Conservation (phyloP, 2,113 vertebrate species). For the Actenoides lindsayi region DNA sequence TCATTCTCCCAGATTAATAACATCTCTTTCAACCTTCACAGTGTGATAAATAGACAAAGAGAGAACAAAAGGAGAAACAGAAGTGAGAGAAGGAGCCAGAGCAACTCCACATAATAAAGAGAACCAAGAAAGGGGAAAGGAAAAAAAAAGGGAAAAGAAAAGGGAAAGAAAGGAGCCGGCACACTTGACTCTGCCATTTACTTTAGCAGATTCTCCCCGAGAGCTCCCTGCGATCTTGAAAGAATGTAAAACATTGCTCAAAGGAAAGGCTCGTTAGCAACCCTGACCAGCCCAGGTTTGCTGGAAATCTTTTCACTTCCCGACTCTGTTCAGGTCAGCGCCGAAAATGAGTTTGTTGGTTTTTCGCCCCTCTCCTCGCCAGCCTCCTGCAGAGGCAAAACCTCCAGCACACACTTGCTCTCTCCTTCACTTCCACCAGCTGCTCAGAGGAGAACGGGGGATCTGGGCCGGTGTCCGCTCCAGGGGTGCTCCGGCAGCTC, state of each 20-base stretch:
- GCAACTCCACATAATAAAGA: conserved; percentile 86
- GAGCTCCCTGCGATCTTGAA: conserved; percentile 69
- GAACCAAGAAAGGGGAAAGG: conserved; percentile 81
- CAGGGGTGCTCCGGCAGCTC: neutral
- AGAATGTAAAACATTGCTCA: conserved; percentile 75
- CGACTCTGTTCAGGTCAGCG: conserved; percentile 72
- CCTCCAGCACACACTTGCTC: neutral
- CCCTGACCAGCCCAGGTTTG: conserved; percentile 76
- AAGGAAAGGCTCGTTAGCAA: conserved; percentile 82
- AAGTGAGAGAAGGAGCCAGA: conserved; percentile 87
- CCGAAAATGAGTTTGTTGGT: conserved; percentile 74
- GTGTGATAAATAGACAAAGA: conserved; percentile 99
- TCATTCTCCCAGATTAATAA: conserved; percentile 99
- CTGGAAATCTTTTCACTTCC: conserved; percentile 77
- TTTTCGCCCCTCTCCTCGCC: conserved; percentile 41
- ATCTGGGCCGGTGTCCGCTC: neutral
- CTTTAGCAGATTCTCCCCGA: conserved; percentile 68
- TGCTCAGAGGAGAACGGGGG: rapidly evolving
- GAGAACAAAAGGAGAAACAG: conserved; percentile 97
- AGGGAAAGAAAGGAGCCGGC: conserved; percentile 68
- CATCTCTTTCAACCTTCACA: conserved; percentile 99
- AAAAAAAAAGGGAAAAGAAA: conserved; percentile 58
- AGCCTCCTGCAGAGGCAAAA: conserved; percentile 25
- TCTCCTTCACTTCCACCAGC: neutral
- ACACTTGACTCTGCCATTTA: conserved; percentile 78